These are phyloP conservation scores for Eurystomus glaucurus DNA, from an alignment of 2,797 vertebrate species.

Conservation along the genomic window DNA sequence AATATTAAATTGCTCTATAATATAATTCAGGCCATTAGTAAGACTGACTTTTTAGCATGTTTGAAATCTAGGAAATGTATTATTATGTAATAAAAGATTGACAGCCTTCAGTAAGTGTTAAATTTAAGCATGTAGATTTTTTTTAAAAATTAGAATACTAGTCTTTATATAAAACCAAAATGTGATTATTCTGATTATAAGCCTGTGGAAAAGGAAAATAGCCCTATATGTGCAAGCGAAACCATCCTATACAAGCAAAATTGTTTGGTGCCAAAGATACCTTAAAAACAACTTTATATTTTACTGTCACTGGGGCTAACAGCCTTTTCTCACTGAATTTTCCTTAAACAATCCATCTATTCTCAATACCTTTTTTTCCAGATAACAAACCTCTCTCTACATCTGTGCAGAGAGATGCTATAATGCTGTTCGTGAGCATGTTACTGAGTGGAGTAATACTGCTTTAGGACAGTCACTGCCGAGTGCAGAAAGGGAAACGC, in stretches of 20 bases:
- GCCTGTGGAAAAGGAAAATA: background rate
- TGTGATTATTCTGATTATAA: background rate
- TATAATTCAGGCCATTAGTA: background rate
- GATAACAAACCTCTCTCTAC: background rate
- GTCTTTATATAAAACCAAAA: background rate
- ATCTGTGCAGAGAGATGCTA: background rate
- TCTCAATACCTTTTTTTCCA: background rate
- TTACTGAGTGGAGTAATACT: background rate
- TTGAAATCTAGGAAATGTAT: background rate
- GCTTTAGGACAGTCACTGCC: background rate
- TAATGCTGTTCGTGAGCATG: background rate
- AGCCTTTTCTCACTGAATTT: background rate
- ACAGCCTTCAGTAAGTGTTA: background rate
- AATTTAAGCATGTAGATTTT: background rate
- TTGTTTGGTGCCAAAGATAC: background rate
- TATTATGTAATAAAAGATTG: background rate
- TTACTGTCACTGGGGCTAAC: background rate
- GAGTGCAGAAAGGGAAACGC: background rate
- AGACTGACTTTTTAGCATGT: background rate
- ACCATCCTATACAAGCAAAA: background rate
- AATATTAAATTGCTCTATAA: background rate
- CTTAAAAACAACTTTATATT: background rate
- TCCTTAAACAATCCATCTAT: background rate
- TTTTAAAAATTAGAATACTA: background rate
- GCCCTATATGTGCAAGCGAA: background rate